Percentiles rank a stretch among this genome's conserved stretches.
Evolutionary conservation across 1,140 invertebrate species (phyloP).

Genomic region (Coelopa frigida): DNA sequence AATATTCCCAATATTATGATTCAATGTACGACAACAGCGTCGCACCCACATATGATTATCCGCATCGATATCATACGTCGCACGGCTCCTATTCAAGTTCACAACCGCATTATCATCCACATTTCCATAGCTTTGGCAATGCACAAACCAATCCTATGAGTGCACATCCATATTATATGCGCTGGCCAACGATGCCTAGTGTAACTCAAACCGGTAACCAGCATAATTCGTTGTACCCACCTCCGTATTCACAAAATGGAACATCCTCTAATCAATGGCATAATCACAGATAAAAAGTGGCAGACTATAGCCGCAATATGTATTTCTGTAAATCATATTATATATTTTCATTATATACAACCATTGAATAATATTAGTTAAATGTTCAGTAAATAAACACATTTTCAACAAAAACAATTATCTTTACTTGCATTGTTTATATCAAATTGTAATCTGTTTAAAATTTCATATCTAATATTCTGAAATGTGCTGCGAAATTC

Average conservation of each 20-base stretch:
- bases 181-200: conserved; percentile 5
- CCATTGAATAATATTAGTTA: not conserved
- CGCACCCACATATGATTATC: conserved; percentile 6
- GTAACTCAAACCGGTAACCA: conserved; percentile 4
- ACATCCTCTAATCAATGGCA: conserved; percentile 10
- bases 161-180: conserved; percentile 7
- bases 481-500: too few species aligned
- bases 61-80: conserved; percentile 1
- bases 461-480: too few species aligned
- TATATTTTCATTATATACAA: not conserved
- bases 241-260: conserved; percentile 9
- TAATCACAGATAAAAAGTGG: conserved; percentile 4
- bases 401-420: too few species aligned
- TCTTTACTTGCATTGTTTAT: too few species aligned
- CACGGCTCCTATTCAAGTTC: conserved; percentile 5
- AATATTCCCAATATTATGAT: conserved; percentile 3
- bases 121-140: conserved; percentile 8
- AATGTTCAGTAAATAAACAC: too few species aligned
- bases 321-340: not conserved
- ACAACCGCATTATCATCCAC: conserved; percentile 8
- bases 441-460: too few species aligned
- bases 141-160: not conserved
- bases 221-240: conserved; percentile 7
- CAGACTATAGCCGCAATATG: not conserved
- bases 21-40: not conserved